These are phyloP conservation scores for Quadriops clusia DNA, from an alignment of 2,888 invertebrate species.

Conservation along the genomic window DNA sequence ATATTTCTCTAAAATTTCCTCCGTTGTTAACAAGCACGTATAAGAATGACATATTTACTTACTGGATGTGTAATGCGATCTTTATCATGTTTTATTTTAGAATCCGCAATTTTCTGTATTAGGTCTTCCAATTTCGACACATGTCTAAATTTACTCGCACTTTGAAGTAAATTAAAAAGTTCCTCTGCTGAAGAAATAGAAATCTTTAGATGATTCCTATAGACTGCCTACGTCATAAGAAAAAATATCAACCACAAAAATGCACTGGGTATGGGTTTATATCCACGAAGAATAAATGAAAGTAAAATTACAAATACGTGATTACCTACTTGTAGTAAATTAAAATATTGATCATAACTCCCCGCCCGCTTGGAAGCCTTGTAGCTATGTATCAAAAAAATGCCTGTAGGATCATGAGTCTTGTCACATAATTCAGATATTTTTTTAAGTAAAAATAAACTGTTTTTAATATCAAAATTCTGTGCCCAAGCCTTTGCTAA, in stretches of 20 bases:
- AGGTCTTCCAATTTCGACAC: conserved; percentile 12
- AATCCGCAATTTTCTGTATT: conserved; percentile 16
- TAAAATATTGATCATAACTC: conserved; percentile 34
- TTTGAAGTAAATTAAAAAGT: conserved; percentile 7
- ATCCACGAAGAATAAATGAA: conserved; percentile 16
- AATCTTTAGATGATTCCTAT: too few relatives aligned
- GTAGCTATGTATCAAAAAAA: conserved; percentile 41
- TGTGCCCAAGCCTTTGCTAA: conserved; percentile 39
- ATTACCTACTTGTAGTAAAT: conserved; percentile 36
- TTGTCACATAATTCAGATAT: conserved; percentile 33
- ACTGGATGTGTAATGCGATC: conserved; percentile 41
- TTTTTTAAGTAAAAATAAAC: conserved; percentile 39
- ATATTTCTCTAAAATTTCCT: conserved; percentile 43
- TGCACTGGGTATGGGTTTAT: too few relatives aligned
- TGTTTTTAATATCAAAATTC: conserved; percentile 39
- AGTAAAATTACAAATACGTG: conserved; percentile 5
- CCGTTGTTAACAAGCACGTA: too few relatives aligned
- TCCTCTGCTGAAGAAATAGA: conserved; percentile 17
- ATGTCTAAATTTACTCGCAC: background rate
- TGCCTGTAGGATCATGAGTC: conserved; percentile 43
- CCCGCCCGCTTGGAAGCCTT: conserved; percentile 35
- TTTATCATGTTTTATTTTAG: conserved; percentile 12
- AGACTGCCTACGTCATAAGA: too few relatives aligned
- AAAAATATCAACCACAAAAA: too few relatives aligned
- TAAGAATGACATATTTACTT: too few relatives aligned